phyloP scores from a whole-genome alignment of 2,113 vertebrate species.

The Polypterus bichir region DNA sequence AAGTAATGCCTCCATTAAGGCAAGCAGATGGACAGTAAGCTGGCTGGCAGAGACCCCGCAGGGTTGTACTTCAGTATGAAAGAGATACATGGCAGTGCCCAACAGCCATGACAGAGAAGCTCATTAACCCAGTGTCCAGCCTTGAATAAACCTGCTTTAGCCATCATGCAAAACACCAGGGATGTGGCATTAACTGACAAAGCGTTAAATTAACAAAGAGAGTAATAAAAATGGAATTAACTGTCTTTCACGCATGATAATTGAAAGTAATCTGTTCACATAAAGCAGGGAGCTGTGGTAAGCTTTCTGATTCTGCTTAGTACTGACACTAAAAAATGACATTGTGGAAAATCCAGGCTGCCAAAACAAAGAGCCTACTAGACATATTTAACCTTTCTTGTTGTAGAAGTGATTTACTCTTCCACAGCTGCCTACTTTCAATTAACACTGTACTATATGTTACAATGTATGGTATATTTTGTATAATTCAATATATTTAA shows the following conservation, averaged over 20 bases:
- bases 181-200: conserved; percentile 22
- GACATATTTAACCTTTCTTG: too few relatives aligned
- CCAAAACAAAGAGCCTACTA: too few relatives aligned
- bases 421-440: too few relatives aligned
- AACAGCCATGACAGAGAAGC: conserved; percentile 4
- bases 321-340: too few relatives aligned
- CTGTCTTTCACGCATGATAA: conserved; percentile 22
- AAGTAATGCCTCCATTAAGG: neutral
- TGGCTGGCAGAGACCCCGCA: neutral
- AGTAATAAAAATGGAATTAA: conserved; percentile 23
- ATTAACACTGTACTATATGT: too few relatives aligned
- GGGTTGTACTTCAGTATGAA: neutral
- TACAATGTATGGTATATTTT: too few relatives aligned
- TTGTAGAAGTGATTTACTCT: too few relatives aligned
- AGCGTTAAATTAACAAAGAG: conserved; percentile 22
- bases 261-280: conserved; percentile 20
- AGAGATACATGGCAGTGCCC: conserved; percentile 1
- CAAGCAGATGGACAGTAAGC: neutral
- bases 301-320: too few relatives aligned
- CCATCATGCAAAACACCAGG: conserved; percentile 15
- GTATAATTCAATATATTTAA: too few relatives aligned
- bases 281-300: neutral
- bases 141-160: neutral
- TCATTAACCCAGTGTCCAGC: conserved; percentile 13
- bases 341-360: too few relatives aligned